Percentiles rank a stretch among this genome's conserved stretches.
Evolutionary conservation across 2,888 invertebrate genomes (phyloP).

Genomic region (Notocelia uddmanniana): DNA sequence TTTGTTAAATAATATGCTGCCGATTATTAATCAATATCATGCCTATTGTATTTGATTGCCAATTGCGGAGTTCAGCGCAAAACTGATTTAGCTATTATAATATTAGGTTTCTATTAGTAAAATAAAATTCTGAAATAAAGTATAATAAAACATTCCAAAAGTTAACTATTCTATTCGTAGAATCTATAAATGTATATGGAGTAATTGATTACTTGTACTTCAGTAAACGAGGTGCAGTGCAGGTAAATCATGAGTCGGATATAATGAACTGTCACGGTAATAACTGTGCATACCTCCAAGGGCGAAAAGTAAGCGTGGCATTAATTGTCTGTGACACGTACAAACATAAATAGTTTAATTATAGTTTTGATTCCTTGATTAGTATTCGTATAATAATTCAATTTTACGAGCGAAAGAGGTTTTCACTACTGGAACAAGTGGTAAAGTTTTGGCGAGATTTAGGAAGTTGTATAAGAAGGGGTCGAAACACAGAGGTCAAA

Average conservation of each 20-base stretch:
- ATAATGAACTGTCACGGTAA: slow-evolving; percentile 1
- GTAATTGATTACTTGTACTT: background rate
- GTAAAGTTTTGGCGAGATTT: no score
- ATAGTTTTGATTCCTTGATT: background rate
- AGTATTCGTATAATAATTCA: background rate
- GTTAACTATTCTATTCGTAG: no score
- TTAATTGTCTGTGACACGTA: slow-evolving; percentile 13
- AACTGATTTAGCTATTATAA: background rate
- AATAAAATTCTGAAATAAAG: no score
- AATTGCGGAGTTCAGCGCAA: background rate
- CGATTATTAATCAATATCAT: slow-evolving; percentile 27
- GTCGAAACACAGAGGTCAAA: no score
- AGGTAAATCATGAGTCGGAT: slow-evolving; percentile 10
- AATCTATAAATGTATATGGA: background rate
- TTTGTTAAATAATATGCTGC: slow-evolving; percentile 47
- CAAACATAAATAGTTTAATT: background rate
- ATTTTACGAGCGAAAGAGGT: no score
- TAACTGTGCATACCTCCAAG: slow-evolving; percentile 19
- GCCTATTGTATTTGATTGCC: slow-evolving; percentile 7
- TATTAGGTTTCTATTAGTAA: background rate
- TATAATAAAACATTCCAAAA: no score
- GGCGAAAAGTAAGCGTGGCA: slow-evolving; percentile 29
- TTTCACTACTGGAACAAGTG: no score
- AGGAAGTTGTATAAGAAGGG: no score
- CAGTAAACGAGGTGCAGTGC: slow-evolving; percentile 9